These are phyloP conservation scores for Rhabdomys dilectus DNA, from an alignment of 2,113 vertebrate genomes.

Conservation along the genomic window DNA sequence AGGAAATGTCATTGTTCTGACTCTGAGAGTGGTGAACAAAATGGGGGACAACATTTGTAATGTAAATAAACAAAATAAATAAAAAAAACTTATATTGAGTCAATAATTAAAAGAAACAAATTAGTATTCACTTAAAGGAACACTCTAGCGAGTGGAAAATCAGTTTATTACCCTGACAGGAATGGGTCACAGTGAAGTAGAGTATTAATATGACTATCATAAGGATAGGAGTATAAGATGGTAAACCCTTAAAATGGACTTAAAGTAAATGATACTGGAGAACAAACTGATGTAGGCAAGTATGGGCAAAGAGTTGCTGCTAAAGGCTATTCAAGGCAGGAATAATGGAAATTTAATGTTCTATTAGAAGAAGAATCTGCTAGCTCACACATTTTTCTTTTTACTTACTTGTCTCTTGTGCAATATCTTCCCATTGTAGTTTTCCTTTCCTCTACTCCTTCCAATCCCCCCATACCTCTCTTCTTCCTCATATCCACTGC, in stretches of 20 bases:
- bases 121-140: background rate
- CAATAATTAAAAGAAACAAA: background rate
- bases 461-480: background rate
- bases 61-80: too few species aligned
- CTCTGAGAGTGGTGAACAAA: too few species aligned
- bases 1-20: background rate
- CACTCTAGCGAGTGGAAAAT: background rate
- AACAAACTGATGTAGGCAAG: background rate
- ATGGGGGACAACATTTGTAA: too few species aligned
- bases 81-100: background rate
- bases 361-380: background rate
- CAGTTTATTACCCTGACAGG: background rate
- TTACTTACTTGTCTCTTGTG: background rate
- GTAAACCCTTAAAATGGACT: fast-evolving
- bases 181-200: background rate
- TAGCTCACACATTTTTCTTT: background rate
- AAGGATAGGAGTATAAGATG: background rate
- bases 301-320: fast-evolving
- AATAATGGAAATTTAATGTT: background rate
- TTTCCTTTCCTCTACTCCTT: background rate
- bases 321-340: background rate
- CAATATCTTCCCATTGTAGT: background rate
- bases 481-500: background rate
- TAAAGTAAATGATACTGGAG: too few species aligned
- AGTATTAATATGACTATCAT: background rate